Evolutionary conservation across 1,140 invertebrate species (phyloP).

Genomic region (Lepidotrigona ventralis): DNA sequence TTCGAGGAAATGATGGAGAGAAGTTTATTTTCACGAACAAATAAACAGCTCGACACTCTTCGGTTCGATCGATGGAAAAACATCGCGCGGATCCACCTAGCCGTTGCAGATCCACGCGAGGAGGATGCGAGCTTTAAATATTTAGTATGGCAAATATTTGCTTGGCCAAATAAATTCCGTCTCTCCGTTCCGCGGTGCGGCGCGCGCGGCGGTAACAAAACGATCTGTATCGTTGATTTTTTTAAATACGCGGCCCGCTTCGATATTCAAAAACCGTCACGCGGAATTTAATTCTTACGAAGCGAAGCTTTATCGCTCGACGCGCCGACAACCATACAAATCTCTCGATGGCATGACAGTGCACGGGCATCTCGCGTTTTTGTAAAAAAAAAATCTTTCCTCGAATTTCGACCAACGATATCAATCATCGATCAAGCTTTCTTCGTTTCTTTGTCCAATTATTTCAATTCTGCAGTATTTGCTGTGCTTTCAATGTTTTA

Average conservation of each 20-base stretch:
- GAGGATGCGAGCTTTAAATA: conserved; percentile 18
- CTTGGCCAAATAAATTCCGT: conserved; percentile 38
- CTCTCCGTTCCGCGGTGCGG: neutral
- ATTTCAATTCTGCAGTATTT: neutral
- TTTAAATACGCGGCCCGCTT: conserved; percentile 20
- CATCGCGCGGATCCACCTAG: neutral
- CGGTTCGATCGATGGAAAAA: neutral
- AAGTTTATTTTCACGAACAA: neutral
- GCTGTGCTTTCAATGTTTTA: neutral
- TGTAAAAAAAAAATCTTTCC: neutral
- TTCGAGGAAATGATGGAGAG: neutral
- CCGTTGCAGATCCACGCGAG: neutral
- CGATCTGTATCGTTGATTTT: conserved; percentile 49
- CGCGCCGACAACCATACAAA: neutral
- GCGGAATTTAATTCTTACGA: conserved; percentile 33
- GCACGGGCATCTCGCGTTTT: too few relatives aligned
- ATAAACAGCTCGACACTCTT: neutral
- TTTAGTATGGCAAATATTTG: conserved; percentile 46
- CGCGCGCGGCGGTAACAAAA: neutral
- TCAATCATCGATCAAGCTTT: too few relatives aligned
- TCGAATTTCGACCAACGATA: too few relatives aligned
- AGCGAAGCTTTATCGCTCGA: conserved; percentile 2
- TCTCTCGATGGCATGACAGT: neutral
- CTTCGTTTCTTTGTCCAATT: neutral
- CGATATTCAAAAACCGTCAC: conserved; percentile 39